phyloP scores from a whole-genome alignment of 1,140 invertebrate species.

The Drosophila tristis region DNA sequence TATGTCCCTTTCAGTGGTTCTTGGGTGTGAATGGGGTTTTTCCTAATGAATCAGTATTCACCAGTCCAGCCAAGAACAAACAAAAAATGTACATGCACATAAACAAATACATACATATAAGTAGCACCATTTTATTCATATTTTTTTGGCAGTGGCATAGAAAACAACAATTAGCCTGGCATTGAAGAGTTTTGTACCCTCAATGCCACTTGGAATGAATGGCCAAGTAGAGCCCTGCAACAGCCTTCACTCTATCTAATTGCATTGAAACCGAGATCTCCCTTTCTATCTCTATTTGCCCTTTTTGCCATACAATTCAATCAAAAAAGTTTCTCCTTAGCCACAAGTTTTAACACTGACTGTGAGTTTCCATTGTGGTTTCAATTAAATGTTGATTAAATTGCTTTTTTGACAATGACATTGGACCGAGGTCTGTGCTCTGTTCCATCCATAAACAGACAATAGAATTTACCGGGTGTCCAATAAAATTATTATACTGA shows the following conservation, averaged over 20 bases:
- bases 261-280: conserved; percentile 42
- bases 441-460: neutral
- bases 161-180: conserved; percentile 62
- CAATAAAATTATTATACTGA: too few relatives aligned
- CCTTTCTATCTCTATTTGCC: neutral
- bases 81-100: conserved; percentile 33
- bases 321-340: conserved; percentile 23
- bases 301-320: conserved; percentile 20
- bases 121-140: conserved; percentile 18
- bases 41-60: conserved; percentile 77
- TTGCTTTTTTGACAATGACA: neutral
- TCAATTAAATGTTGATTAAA: conserved; percentile 24
- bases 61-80: conserved; percentile 22
- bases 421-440: neutral
- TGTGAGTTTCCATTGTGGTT: neutral
- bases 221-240: conserved; percentile 6
- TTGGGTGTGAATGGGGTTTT: conserved; percentile 33
- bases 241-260: conserved; percentile 46
- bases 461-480: too few relatives aligned
- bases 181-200: conserved; percentile 50
- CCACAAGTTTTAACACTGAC: conserved; percentile 16
- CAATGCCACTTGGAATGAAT: conserved; percentile 16
- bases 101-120: conserved; percentile 20
- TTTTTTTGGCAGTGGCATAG: conserved; percentile 35
- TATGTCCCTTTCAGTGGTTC: conserved; percentile 9